Evolutionary conservation across 2,888 invertebrate genomes (phyloP), one percentile per base, ranked within the genome.

Genomic region (Vanessa cardui): DNA sequence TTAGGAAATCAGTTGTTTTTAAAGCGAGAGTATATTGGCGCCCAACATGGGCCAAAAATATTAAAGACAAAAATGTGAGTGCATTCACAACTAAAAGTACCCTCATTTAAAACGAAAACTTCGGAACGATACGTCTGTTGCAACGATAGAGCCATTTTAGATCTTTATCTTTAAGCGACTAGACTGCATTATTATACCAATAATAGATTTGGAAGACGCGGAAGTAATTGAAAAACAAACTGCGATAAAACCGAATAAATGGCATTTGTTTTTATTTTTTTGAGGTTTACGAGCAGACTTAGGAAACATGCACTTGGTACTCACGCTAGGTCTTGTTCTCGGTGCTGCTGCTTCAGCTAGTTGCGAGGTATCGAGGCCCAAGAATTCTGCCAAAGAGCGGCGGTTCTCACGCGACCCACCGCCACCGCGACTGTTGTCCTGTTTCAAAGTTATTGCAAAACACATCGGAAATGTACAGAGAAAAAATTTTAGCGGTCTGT

Each of bases 371-470:
- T 88, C 86, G 39, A 87, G 74, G 6, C 83, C 86, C 44, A 87
- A 72, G 62, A 88, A 83, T 26, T 90, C 89, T 0, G 84, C 82
- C 47, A 89, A 75, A 15, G 90, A 87, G 58, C 83, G 87, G 20
- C 86, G 85, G 73, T 85, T 84, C 73, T 88, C 88, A 16, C 75
- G 78, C 2, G 88, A 80, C 68, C 88, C 83, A 69, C 86, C 87
- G 80, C 85, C 82, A 58, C 82, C 83, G 66, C 89, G 85, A 75
- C 78, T 75, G 20, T 81, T 83, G 56, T 87, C 89, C 91, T 91
- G 69, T 0, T 31, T 2, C 2, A 31, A 26, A 31, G n/a, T 54
- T 54, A 31, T 16, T 31, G 16, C 15, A 49, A n/a, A n/a, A n/a
- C 6, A n/a, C 6, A 18, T 49, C 18, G 8, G 7, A 20, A 49